These are phyloP conservation scores for Mormyrops attenuatus DNA, from an alignment of 2,797 vertebrate genomes.

Conservation along the genomic window DNA sequence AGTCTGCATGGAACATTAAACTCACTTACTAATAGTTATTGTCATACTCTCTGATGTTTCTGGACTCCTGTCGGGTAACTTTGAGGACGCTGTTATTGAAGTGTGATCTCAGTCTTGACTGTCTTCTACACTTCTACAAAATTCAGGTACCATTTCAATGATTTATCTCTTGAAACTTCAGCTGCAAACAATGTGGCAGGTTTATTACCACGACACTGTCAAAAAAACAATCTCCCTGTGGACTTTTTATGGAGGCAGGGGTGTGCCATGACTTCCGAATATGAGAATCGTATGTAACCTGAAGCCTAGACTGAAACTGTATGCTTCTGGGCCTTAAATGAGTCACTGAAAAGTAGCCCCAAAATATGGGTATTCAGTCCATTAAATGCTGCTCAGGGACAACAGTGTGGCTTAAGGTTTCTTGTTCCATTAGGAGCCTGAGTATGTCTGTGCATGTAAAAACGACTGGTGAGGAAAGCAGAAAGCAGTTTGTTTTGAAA, in stretches of 20 bases:
- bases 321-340: not conserved
- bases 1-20: not conserved
- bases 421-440: not conserved
- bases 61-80: not conserved
- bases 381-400: not conserved
- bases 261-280: not conserved
- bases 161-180: not conserved
- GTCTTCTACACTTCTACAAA: not conserved
- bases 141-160: not conserved
- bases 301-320: not conserved
- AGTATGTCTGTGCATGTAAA: not conserved
- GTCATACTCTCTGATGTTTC: not conserved
- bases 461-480: not conserved
- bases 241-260: not conserved
- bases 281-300: not conserved
- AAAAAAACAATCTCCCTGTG: not conserved
- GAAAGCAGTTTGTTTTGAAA: not conserved
- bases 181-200: not conserved
- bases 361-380: slow-evolving; percentile 4
- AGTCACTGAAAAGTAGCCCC: not conserved
- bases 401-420: slow-evolving; percentile 1
- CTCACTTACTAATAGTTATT: not conserved
- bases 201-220: not conserved
- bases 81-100: not conserved
- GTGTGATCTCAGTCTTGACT: not conserved